Conservation (phyloP, 2,888 invertebrate species). For the Germaria angustata region DNA sequence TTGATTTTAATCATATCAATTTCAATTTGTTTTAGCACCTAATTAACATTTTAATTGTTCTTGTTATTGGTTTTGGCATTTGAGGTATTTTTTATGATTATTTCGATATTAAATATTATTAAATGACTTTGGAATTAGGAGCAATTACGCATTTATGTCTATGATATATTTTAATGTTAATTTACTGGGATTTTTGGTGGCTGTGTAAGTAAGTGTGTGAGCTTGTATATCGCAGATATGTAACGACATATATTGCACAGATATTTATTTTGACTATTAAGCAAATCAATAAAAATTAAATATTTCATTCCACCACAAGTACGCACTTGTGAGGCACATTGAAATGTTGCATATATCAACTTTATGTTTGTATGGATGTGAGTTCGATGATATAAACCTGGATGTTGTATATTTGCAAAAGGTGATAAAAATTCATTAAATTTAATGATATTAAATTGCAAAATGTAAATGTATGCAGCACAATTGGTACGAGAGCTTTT, state of each 20-base stretch:
- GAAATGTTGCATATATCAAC: background rate
- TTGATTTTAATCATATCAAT: conserved; percentile 62
- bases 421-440: conserved; percentile 66
- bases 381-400: background rate
- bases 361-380: background rate
- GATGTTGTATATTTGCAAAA: conserved; percentile 46
- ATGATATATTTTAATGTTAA: conserved; percentile 17
- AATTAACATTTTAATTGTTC: conserved; percentile 59
- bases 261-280: conserved; percentile 32
- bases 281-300: conserved; percentile 60
- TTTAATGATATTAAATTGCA: conserved; percentile 60
- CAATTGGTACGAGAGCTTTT: background rate
- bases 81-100: background rate
- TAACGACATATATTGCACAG: background rate
- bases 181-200: conserved; percentile 21
- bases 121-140: conserved; percentile 45
- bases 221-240: background rate
- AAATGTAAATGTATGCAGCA: background rate
- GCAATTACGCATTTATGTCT: conserved; percentile 47
- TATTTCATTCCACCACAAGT: conserved; percentile 10
- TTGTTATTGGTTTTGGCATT: conserved; percentile 25
- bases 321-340: too few species aligned
- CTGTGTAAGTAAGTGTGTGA: background rate
- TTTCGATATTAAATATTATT: conserved; percentile 36
- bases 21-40: conserved; percentile 61